These are phyloP conservation scores for Theonella swinhoei DNA, from an alignment of 37 sponge, comb jelly and placozoan species.

Conservation along the genomic window DNA sequence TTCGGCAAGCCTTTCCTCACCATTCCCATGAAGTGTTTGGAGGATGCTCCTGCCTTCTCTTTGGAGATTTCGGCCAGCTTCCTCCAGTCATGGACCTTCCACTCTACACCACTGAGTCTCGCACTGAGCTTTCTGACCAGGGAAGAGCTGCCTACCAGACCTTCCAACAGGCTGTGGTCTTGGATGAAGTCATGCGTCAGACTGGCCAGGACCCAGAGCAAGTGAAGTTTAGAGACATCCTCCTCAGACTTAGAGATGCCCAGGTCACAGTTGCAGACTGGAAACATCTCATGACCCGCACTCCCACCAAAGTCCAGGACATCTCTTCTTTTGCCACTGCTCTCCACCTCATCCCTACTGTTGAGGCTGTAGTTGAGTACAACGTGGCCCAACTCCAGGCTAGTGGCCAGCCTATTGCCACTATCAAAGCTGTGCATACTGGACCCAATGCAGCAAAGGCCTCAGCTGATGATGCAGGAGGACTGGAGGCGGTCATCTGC, in stretches of 20 bases:
- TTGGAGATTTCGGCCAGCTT: slow-evolving; percentile 61
- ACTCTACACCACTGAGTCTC: slow-evolving; percentile 18
- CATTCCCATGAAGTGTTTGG: not conserved
- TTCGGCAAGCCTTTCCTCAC: slow-evolving; percentile 15
- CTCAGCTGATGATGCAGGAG: slow-evolving; percentile 47
- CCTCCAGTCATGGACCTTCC: slow-evolving; percentile 33
- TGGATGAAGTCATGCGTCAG: too few species aligned
- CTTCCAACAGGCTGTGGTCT: too few species aligned
- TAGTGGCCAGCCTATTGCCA: too few species aligned
- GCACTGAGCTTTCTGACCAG: not conserved
- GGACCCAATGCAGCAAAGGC: slow-evolving; percentile 40
- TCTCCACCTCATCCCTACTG: too few species aligned
- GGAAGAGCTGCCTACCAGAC: too few species aligned
- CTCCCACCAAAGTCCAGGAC: too few species aligned
- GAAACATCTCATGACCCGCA: slow-evolving; percentile 16
- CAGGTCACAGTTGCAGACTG: slow-evolving; percentile 27
- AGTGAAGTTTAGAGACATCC: slow-evolving; percentile 25
- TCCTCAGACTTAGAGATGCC: slow-evolving; percentile 24
- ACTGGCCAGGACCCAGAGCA: slow-evolving; percentile 8
- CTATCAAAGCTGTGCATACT: slow-evolving; percentile 11
- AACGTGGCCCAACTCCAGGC: slow-evolving; percentile 20
- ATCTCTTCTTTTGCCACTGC: too few species aligned
- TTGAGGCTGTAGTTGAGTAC: slow-evolving; percentile 36
- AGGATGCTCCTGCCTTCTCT: slow-evolving; percentile 54
- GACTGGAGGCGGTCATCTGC: slow-evolving; percentile 13